phyloP scores from a whole-genome alignment of 2,888 invertebrate species.

The Orchestes rusci region DNA sequence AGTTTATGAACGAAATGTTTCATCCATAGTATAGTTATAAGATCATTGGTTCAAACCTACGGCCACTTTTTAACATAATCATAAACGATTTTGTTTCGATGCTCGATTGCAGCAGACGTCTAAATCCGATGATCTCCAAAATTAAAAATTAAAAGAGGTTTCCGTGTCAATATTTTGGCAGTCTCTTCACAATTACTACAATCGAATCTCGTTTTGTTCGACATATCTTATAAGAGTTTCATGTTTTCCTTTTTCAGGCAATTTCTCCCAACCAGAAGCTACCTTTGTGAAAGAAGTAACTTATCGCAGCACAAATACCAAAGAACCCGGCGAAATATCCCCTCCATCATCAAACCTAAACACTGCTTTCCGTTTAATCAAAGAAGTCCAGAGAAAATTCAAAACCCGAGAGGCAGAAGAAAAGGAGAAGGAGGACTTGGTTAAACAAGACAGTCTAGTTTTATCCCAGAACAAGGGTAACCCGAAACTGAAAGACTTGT shows the following conservation, averaged over 20 bases:
- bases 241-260: constrained; percentile 50
- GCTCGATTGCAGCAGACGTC: no score
- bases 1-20: no score
- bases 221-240: no score
- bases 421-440: constrained; percentile 95
- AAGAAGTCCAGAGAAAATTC: constrained; percentile 95
- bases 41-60: no score
- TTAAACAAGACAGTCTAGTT: constrained; percentile 94
- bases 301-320: constrained; percentile 93
- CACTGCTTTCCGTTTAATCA: constrained; percentile 94
- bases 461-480: constrained; percentile 94
- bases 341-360: constrained; percentile 94
- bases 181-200: no score
- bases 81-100: no score
- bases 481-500: constrained; percentile 94
- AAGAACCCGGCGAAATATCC: constrained; percentile 91
- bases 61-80: no score
- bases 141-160: no score
- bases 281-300: constrained; percentile 99
- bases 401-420: constrained; percentile 98
- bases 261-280: constrained; percentile 90
- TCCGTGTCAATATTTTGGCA: no score
- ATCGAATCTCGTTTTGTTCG: no score
- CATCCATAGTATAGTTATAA: no score
- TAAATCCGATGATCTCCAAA: no score